These are phyloP conservation scores for Eleutherodactylus coqui DNA, from an alignment of 2,797 vertebrate species.

Conservation along the genomic window DNA sequence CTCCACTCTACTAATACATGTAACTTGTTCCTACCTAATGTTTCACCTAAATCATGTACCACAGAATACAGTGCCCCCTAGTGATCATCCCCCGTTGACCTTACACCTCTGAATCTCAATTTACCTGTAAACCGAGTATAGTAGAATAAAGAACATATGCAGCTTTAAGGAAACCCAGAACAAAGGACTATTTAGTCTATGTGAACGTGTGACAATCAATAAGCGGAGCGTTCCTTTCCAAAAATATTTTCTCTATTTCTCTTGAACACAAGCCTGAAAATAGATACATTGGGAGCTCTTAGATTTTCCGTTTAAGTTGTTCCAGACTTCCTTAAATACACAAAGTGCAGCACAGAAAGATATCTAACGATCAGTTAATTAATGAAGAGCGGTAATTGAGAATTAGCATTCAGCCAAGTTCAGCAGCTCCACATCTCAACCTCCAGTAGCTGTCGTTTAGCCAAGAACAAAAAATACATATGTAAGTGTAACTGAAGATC, in stretches of 20 bases:
- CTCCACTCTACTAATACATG: neutral
- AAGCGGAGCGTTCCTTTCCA: slow-evolving; percentile 9
- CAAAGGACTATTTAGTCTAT: slow-evolving; percentile 52
- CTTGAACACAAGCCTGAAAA: slow-evolving; percentile 41
- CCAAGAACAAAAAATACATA: slow-evolving; percentile 8
- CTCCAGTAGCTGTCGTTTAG: neutral
- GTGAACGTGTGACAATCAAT: slow-evolving; percentile 46
- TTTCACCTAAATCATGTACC: no score
- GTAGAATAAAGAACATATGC: slow-evolving; percentile 26
- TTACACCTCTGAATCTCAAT: neutral
- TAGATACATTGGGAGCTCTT: slow-evolving; percentile 14
- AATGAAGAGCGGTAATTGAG: neutral
- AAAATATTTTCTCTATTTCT: slow-evolving; percentile 46
- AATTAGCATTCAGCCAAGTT: slow-evolving; percentile 14
- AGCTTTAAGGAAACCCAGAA: slow-evolving; percentile 33
- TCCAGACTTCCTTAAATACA: slow-evolving; percentile 21
- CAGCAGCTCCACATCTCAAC: neutral
- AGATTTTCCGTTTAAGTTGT: neutral
- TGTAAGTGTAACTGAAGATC: slow-evolving; percentile 8
- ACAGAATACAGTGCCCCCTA: neutral
- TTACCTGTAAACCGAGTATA: slow-evolving; percentile 3
- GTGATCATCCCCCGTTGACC: neutral
- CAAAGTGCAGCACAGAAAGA: neutral
- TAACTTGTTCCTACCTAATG: neutral
- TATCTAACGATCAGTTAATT: neutral